Base-by-base conservation (phyloP, 2,113 vertebrate genomes). In the Mungos mungo region DNA sequence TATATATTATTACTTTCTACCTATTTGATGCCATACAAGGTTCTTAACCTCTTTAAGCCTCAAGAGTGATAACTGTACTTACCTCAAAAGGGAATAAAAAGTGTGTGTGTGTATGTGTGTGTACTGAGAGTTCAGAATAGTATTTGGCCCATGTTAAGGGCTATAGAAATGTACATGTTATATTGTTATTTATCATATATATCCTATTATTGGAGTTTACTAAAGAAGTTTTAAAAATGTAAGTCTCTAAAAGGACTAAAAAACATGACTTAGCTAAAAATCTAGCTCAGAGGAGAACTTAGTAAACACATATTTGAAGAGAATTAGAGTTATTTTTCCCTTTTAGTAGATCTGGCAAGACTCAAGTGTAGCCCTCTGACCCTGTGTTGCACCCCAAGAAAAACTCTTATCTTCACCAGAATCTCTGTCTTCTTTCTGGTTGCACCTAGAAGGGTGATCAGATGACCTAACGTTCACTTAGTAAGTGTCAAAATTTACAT, bases 401-500 rank as follows among this genome's bases (percentile, higher is more conserved):
- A 80, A 79, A 38, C 10, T 41, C 50, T 86, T 84, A 89, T 93
- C 66, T 97, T 15, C 27, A 33, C 76, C 21, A 84, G 29, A 76
- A 93, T 88, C 93, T 77, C 68, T 45, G 91, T 74, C 52, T 90
- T 93, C 79, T 80, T 38, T 92, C 41, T 66, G 31, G 85, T 69
- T 93, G 47, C 69, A 77, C 33, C 91, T 95, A 47, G 81, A 91
- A 29, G 13, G 60, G 76, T 47, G 69, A 90, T 96, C 52, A 71
- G 86, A 76, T 77, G 77, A 90, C 86, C 68, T 66, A 41, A 81
- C 41, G 95, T 69, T 94, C 29, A 94, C 69, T 97, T 83, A n/a
- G 25, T 88, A 96, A 97, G 93, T 97, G 88, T 97, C 94, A 97
- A 77, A 79, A 94, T 91, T 97, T 95, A 92, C 97, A 96, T 12